phyloP scores from a whole-genome alignment of 2,113 vertebrate genomes.

The Trichomycterus rosablanca region DNA sequence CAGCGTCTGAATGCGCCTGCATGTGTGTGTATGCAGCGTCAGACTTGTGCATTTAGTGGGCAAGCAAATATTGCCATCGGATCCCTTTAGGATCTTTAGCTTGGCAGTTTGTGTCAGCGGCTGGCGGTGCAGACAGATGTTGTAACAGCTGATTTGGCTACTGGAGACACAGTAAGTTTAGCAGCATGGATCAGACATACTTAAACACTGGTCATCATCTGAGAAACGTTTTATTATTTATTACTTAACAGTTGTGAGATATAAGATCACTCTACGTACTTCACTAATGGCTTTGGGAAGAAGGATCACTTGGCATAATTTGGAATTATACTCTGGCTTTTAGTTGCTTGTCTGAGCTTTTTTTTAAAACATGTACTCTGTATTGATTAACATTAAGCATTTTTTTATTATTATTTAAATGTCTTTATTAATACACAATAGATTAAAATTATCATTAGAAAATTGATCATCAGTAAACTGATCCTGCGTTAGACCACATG shows the following conservation, averaged over 20 bases:
- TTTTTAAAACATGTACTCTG: no score
- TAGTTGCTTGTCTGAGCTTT: no score
- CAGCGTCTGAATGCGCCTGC: neutral
- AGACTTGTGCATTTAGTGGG: neutral
- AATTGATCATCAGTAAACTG: no score
- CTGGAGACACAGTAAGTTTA: neutral
- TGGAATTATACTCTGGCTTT: no score
- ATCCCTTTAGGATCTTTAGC: slow-evolving; percentile 2
- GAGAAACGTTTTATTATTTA: neutral
- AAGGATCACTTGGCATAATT: neutral
- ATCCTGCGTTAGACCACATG: no score
- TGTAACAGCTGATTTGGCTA: neutral
- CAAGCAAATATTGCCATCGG: neutral
- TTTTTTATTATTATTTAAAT: no score
- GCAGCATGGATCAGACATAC: neutral
- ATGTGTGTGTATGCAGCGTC: neutral
- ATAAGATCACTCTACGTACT: neutral
- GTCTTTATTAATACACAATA: no score
- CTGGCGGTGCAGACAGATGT: slow-evolving; percentile 10
- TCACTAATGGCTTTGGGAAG: neutral
- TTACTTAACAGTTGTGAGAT: neutral
- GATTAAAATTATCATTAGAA: no score
- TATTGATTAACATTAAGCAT: no score
- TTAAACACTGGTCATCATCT: neutral
- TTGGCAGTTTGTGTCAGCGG: slow-evolving; percentile 1